Conservation (phyloP, 2,888 invertebrate genomes). For the Heterodera filipjevi region DNA sequence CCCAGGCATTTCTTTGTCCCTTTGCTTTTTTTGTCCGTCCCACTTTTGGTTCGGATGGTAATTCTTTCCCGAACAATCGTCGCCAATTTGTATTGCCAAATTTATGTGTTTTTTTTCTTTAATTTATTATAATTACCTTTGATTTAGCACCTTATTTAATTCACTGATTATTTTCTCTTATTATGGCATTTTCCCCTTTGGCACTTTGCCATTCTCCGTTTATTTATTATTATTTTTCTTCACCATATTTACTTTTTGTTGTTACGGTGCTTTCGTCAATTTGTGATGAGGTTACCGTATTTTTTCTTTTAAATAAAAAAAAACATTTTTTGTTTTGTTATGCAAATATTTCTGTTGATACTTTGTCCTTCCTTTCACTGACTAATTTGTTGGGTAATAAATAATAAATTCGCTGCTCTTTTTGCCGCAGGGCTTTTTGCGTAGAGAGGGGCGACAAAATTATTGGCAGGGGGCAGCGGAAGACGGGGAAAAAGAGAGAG, state of each 20-base stretch:
- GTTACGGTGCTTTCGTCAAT: neutral
- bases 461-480: neutral
- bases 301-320: no score
- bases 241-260: neutral
- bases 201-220: neutral
- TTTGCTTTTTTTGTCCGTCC: neutral
- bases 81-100: neutral
- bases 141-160: no score
- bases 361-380: neutral
- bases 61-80: no score
- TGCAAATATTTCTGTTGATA: neutral
- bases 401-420: neutral
- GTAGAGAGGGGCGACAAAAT: neutral
- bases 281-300: neutral
- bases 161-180: no score
- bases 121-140: no score
- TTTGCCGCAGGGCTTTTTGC: constrained; percentile 12
- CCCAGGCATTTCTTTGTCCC: neutral
- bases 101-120: no score
- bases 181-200: neutral
- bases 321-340: neutral
- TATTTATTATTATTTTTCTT: neutral
- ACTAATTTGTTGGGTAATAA: neutral
- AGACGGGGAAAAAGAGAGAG: neutral
- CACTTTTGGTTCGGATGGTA: no score